These are phyloP conservation scores for Petrocephalus sullivani DNA, from an alignment of 2,797 vertebrate species.

Conservation along the genomic window DNA sequence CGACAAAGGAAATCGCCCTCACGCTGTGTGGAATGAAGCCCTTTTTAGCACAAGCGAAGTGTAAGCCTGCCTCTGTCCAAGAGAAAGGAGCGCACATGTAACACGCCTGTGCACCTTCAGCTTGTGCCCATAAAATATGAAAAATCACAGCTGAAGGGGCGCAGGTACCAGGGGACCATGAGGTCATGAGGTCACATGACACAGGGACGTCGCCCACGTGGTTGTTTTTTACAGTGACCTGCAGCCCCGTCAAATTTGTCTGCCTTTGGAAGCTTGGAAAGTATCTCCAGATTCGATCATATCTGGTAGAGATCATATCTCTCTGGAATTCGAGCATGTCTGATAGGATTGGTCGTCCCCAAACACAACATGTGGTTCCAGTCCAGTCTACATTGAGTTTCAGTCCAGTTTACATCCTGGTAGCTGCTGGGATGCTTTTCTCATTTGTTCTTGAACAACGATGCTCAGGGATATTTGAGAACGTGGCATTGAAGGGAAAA, in stretches of 20 bases:
- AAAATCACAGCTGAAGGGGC: neutral
- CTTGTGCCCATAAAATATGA: neutral
- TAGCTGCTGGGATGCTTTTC: neutral
- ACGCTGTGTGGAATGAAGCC: neutral
- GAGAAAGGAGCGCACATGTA: neutral
- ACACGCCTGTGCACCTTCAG: neutral
- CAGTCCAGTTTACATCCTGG: neutral
- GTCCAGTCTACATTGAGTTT: neutral
- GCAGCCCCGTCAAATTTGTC: neutral
- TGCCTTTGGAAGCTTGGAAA: neutral
- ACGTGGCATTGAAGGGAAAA: neutral
- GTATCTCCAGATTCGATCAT: neutral
- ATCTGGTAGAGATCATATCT: neutral
- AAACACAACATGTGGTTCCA: neutral
- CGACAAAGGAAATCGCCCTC: neutral
- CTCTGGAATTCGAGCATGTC: neutral
- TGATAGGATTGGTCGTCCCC: neutral
- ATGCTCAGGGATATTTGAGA: neutral
- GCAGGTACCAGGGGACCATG: neutral
- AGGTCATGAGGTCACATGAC: neutral
- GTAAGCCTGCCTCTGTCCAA: neutral
- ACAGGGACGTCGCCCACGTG: neutral
- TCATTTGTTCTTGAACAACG: neutral
- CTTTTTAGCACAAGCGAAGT: neutral
- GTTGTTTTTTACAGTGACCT: neutral